Evolutionary conservation across 2,113 vertebrate species (phyloP), one percentile per base, ranked within the genome.

Genomic region (Bujurquina vittata): DNA sequence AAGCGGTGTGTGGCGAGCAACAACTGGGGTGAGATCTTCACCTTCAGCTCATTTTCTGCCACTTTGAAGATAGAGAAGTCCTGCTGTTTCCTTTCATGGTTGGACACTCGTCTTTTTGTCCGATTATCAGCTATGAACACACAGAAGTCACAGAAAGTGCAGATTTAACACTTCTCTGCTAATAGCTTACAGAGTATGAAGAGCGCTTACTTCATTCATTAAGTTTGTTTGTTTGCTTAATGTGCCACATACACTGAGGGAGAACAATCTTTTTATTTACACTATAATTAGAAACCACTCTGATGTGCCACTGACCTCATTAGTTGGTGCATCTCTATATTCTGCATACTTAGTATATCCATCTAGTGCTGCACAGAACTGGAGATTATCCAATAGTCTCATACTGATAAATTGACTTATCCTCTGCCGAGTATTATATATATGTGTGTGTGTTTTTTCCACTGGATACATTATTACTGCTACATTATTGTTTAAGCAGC

Each of bases 1-100:
- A 99, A 99, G 75, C 97, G 97, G 84, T 99, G 98, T 0, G 98
- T 99, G n/a, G 98, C 98, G 12, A 99, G 95, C 72, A 99, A 92
- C 57, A 99, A 95, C 93, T 99, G 98, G 0, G 98, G 98, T 0
- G 98, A 98, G 87, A 99, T 96, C 93, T 98, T 99, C 88, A 98
- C 96, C 76, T 94, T 97, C 95, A 97, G 95, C 87, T 99, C 97
- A 0, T 96, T 97, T 90, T 99, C 98, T 0, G 96, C 96, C 77
- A 97, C 94, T 93, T 97, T 97, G 89, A 99, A 99, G 79, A 98
- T 95, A 33, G 98, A 99, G 90, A 99, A 99, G 85, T 99, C 98
- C 29, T 99, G 98, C 43, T 95, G 96, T 87, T 98, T 99, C 90
- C 97, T 95, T 87, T 98, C 98, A 31, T 97, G 96, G 89, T 98